Evolutionary conservation across 2,888 invertebrate genomes (phyloP), one percentile per base, ranked within the genome.

Genomic region (Taphrorychus bicolor): DNA sequence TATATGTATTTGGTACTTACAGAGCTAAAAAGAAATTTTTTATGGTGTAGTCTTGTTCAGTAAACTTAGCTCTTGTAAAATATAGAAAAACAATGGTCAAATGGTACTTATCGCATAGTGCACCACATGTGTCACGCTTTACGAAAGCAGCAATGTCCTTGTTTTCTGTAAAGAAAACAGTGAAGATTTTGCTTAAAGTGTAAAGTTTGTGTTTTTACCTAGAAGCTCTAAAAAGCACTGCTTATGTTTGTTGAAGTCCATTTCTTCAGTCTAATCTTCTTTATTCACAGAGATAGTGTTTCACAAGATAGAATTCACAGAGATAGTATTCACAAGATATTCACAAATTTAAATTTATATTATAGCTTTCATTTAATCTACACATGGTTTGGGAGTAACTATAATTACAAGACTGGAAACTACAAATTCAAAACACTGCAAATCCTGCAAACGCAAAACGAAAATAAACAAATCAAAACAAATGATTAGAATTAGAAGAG

Each of bases 71-170:
- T 74, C 86, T 80, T 70, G 84, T 81, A 77, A 87, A 87, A 76
- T 86, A 86, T 7, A 83, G 83, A 77, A 87, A 86, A 9, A 84
- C 84, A 83, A 85, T 85, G 2, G 86, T 85, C 57, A 87, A 76
- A 4, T 86, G 79, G 76, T 87, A 87, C 77, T 85, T 86, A 76
- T 87, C 87, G n/a, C 86, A 84, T 56, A 85, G 76, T 60, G 79
- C 79, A 66, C 76, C 80, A 72, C 86, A 86, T 57, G 76, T 75
- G 74, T 87, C 87, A 53, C 75, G 76, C 41, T 77, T 74, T 14
- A 86, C 74, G 72, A 86, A 85, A 24, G 81, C 77, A 70, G 77
- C 76, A 40, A 86, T 80, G 54, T 81, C 72, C 4, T 73, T 74
- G 58, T 79, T 74, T 63, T 83, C 80, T 76, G 79, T 56, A 82